Conservation (phyloP, 2,888 invertebrate species). For the Aphodius granarius region DNA sequence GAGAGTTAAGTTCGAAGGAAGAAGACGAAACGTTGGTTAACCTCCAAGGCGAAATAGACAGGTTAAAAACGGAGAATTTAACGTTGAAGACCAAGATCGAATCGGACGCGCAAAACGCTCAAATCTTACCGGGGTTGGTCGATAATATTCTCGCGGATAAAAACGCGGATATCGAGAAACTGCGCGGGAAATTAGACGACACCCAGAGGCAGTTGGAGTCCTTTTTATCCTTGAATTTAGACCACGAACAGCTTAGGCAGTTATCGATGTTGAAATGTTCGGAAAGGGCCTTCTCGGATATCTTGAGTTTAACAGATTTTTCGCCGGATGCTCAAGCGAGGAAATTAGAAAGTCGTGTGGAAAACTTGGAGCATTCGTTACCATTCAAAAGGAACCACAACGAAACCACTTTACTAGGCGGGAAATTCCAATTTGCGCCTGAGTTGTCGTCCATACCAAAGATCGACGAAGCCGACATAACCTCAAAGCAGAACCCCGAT, state of each 20-base stretch:
- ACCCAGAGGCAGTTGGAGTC: conserved; percentile 58
- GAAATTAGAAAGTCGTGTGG: conserved; percentile 34
- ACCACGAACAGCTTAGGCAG: conserved; percentile 58
- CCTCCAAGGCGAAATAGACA: conserved; percentile 58
- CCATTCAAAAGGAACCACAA: conserved; percentile 53
- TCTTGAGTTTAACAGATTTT: conserved; percentile 72
- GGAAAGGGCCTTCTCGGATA: conserved; percentile 71
- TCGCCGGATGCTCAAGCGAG: conserved; percentile 58
- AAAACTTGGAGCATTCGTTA: conserved; percentile 32
- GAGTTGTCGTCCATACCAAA: conserved; percentile 49
- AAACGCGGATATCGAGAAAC: conserved; percentile 67
- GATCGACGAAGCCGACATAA: conserved; percentile 26
- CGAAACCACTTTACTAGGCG: conserved; percentile 55
- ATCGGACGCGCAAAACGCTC: conserved; percentile 52
- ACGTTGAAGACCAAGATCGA: conserved; percentile 55
- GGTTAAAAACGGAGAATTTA: conserved; percentile 52
- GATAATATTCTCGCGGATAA: conserved; percentile 69
- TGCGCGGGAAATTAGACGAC: conserved; percentile 60
- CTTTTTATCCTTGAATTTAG: conserved; percentile 61
- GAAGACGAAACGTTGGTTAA: conserved; percentile 56
- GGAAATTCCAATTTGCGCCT: conserved; percentile 27
- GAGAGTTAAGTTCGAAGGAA: conserved; percentile 41
- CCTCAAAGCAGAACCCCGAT: conserved; percentile 52
- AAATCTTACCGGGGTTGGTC: conserved; percentile 59
- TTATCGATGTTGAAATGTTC: conserved; percentile 60